Conservation (phyloP, 1,140 invertebrate genomes). For the Brachionus rubens region DNA sequence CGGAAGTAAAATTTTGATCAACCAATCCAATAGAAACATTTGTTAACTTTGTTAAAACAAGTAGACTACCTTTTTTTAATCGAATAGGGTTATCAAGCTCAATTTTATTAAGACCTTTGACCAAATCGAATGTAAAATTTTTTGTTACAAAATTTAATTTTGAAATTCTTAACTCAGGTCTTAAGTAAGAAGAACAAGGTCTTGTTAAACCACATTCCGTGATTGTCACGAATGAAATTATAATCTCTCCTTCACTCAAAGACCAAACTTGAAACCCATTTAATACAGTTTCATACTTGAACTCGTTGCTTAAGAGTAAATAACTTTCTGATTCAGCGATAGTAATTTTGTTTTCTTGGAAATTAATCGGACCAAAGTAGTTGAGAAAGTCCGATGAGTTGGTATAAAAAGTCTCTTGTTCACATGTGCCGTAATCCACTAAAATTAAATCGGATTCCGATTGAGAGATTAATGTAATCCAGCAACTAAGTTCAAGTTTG, state of each 20-base stretch:
- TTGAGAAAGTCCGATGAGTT: background rate
- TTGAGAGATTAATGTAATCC: background rate
- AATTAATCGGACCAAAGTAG: constrained; percentile 1
- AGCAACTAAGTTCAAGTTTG: background rate
- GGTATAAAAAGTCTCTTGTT: background rate
- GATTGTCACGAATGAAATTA: background rate
- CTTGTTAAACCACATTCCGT: background rate
- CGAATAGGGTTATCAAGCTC: no score
- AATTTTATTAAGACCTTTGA: no score
- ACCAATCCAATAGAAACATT: no score
- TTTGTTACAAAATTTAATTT: no score
- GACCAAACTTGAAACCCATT: background rate
- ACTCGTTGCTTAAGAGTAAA: background rate
- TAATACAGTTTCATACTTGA: background rate
- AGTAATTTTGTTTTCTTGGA: no score
- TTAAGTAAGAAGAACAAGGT: background rate
- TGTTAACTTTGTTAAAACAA: no score
- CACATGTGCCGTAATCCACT: background rate
- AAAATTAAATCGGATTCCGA: background rate
- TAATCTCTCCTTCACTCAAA: background rate
- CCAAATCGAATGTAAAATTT: no score
- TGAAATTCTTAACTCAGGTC: no score
- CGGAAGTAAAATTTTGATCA: background rate
- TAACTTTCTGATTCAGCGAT: no score
- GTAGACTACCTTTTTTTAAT: no score